These are phyloP conservation scores for Hemithea aestivaria DNA, from an alignment of 2,888 invertebrate genomes.

Conservation along the genomic window DNA sequence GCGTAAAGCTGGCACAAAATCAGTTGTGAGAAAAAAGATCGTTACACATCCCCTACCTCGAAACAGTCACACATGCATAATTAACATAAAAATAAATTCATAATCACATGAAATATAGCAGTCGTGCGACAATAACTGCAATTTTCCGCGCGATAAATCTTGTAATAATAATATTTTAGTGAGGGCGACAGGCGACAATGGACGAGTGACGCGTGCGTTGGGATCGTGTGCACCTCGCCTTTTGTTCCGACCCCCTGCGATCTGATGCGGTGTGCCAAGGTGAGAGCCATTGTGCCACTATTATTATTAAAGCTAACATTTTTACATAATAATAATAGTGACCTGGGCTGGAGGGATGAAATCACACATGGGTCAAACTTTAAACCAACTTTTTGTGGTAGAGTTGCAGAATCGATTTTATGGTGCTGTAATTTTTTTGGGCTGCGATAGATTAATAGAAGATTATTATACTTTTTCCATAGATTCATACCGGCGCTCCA, in stretches of 20 bases:
- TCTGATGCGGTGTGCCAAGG: constrained; percentile 33
- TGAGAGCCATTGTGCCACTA: constrained; percentile 27
- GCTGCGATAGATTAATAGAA: no score
- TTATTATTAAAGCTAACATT: constrained; percentile 32
- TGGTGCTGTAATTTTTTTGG: no score
- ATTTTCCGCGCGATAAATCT: constrained; percentile 78
- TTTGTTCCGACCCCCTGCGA: constrained; percentile 42
- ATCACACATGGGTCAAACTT: no score
- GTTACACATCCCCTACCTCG: constrained; percentile 44
- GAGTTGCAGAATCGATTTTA: no score
- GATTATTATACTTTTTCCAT: no score
- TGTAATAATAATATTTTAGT: constrained; percentile 73
- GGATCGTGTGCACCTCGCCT: constrained; percentile 60
- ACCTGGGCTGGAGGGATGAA: no score
- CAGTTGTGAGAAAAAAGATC: constrained; percentile 31
- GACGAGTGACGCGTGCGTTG: constrained; percentile 58
- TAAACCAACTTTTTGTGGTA: no score
- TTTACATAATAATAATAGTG: constrained; percentile 15
- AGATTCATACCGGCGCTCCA: no score
- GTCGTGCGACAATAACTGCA: constrained; percentile 69
- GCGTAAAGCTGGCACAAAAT: no score
- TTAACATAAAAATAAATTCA: constrained; percentile 76
- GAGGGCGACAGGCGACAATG: constrained; percentile 40
- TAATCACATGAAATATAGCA: constrained; percentile 70
- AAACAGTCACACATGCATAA: constrained; percentile 44